A percentile compares a stretch with the other conserved stretches of the same genome.
These are phyloP conservation scores for Dendrocincla fuliginosa DNA, from an alignment of 2,797 vertebrate species.

Conservation along the genomic window DNA sequence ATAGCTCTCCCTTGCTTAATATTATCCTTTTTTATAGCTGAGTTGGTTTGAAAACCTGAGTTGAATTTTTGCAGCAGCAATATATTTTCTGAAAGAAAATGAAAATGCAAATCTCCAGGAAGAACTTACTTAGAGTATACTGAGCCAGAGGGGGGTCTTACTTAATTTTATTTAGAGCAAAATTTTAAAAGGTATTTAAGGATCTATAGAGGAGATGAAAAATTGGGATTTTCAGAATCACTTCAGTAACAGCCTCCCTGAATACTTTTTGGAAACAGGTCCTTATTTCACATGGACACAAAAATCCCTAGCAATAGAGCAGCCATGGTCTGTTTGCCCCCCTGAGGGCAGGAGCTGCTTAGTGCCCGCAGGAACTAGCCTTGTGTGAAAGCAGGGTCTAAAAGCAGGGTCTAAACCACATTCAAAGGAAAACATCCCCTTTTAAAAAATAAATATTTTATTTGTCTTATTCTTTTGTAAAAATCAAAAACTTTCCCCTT, in stretches of 20 bases:
- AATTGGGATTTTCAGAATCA: not conserved
- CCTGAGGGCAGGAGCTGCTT: not conserved
- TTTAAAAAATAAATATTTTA: not conserved
- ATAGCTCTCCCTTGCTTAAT: constrained; percentile 22
- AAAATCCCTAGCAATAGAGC: not conserved
- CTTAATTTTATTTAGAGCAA: not conserved
- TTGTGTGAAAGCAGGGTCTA: not conserved
- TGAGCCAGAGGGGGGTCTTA: not conserved
- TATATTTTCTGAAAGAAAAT: not conserved
- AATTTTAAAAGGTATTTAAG: not conserved
- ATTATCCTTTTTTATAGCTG: constrained; percentile 23
- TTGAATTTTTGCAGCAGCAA: not conserved
- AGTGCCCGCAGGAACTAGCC: not conserved
- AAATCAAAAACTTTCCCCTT: not conserved
- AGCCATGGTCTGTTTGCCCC: not conserved
- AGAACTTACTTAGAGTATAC: not conserved
- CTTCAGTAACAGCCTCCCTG: not conserved
- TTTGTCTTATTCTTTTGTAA: not conserved
- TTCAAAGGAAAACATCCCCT: not conserved
- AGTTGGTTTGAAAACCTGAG: not conserved
- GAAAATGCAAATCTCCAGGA: not conserved
- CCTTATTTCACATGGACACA: not conserved
- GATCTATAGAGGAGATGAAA: not conserved
- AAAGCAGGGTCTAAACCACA: not conserved
- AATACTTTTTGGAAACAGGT: not conserved